Base-by-base conservation (phyloP, 1,140 invertebrate species). In the Myzus persicae region DNA sequence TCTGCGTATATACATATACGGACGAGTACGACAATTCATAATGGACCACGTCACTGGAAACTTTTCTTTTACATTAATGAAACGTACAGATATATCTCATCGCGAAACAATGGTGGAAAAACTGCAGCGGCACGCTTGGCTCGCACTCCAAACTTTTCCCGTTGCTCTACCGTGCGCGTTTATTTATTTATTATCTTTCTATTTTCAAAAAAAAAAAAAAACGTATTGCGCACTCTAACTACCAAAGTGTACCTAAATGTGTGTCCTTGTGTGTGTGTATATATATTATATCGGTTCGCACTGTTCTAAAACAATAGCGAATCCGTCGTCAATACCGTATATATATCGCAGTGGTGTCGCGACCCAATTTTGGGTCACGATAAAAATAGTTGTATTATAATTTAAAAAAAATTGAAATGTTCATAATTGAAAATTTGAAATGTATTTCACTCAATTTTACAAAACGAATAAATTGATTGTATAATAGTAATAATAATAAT, bases 111-210 rank as follows among this genome's bases (percentile, higher is more conserved):
- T 76, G 59, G 31, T 5, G 31, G 59, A 76, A 76, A 59, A 76
- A 76, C 59, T 76, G 59, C 59, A 76, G 59, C 24, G 59, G n/a
- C 59, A 76, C 59, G 59, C 59, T 76, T 24, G 59, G 5, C 14
- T 18, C n/a, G 59, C 59, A 76, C 59, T 76, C 59, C 59, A 76
- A 76, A 76, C 24, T 76, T 76, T 76, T n/a, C 11, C 54, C 54
- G 31, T 18, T 14, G 14, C 31, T 76, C 31, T n/a, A 76, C 14
- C 59, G 59, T 76, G n/a, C 31, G n/a, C 59, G 59, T 76, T 76
- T 76, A 76, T 76, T 76, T 76, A 76, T 76, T 76, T 76, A 76
- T 76, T 76, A 76, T 76, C 59, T 76, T 76, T 76, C 59, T 76
- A 76, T 76, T 76, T 5, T 76, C n/a, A 59, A 59, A 67, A 76